A percentile compares a stretch with the other conserved stretches of the same genome.
Evolutionary conservation across 2,797 vertebrate genomes (phyloP).

Genomic region (Hapalemur alaotrensis): DNA sequence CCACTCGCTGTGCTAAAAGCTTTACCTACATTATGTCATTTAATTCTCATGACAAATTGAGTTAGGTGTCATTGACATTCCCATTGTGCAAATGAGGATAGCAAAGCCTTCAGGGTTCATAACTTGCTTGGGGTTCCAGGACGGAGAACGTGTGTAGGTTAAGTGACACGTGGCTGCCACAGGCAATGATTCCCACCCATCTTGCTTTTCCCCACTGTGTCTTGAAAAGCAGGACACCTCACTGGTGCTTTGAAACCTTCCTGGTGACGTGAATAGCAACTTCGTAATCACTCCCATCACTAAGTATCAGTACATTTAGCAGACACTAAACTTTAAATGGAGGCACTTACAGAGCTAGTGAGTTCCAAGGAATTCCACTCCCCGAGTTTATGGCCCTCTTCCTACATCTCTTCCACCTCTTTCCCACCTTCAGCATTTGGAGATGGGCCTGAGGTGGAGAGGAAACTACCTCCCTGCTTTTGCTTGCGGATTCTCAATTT

Average conservation of each 20-base stretch:
- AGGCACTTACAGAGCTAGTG: background rate
- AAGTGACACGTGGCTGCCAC: background rate
- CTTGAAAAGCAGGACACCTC: background rate
- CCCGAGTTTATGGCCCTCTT: background rate
- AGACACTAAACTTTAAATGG: background rate
- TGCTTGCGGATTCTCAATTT: conserved; percentile 30
- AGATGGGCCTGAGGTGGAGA: background rate
- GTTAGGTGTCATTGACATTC: background rate
- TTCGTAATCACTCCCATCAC: background rate
- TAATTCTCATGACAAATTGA: background rate
- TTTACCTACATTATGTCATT: background rate
- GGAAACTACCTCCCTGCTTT: background rate
- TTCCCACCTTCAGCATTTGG: background rate
- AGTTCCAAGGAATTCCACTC: conserved; percentile 1
- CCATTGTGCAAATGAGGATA: background rate
- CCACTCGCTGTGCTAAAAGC: background rate
- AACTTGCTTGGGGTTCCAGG: background rate
- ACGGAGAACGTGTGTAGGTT: background rate
- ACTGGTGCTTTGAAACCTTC: background rate
- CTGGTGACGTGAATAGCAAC: background rate
- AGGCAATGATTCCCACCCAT: background rate
- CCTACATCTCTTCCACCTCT: background rate
- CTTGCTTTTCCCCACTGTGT: background rate
- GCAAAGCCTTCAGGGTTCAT: background rate
- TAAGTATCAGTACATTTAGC: background rate